Evolutionary conservation across 2,888 invertebrate species (phyloP).

Genomic region (Alcis repandata): DNA sequence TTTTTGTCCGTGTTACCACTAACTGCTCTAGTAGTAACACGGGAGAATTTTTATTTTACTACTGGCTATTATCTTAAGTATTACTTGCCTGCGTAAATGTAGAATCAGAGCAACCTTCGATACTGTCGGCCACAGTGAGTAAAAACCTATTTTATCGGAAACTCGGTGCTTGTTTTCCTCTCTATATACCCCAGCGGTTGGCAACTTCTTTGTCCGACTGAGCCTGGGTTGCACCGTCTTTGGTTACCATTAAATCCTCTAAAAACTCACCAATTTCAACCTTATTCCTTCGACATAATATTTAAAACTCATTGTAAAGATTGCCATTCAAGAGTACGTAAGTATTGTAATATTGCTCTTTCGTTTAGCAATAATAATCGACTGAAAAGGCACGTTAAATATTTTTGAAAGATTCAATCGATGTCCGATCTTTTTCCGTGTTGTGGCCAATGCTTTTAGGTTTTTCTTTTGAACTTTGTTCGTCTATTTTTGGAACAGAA

Average conservation of each 20-base stretch:
- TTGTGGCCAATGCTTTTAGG: background rate
- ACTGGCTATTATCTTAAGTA: no score
- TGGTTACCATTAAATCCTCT: background rate
- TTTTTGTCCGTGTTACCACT: no score
- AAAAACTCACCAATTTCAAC: background rate
- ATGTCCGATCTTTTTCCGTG: slow-evolving; percentile 1
- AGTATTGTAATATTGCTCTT: slow-evolving; percentile 40
- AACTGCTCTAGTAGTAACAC: no score
- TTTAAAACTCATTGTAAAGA: slow-evolving; percentile 3
- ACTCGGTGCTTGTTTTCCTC: slow-evolving; percentile 48
- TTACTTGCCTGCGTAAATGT: no score
- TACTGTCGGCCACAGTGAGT: background rate
- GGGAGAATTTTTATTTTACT: no score
- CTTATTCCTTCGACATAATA: background rate
- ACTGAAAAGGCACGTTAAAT: background rate
- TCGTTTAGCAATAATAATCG: slow-evolving; percentile 34
- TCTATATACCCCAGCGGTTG: slow-evolving; percentile 33
- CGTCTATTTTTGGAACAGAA: background rate
- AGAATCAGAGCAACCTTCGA: background rate
- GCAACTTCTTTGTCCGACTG: slow-evolving; percentile 46
- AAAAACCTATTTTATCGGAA: slow-evolving; percentile 40
- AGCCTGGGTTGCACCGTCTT: background rate
- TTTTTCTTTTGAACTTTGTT: background rate
- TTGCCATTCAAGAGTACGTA: slow-evolving; percentile 6
- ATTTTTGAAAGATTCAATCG: slow-evolving; percentile 4